phyloP scores from a whole-genome alignment of 2,797 vertebrate species.

The Serranus cabrilla region DNA sequence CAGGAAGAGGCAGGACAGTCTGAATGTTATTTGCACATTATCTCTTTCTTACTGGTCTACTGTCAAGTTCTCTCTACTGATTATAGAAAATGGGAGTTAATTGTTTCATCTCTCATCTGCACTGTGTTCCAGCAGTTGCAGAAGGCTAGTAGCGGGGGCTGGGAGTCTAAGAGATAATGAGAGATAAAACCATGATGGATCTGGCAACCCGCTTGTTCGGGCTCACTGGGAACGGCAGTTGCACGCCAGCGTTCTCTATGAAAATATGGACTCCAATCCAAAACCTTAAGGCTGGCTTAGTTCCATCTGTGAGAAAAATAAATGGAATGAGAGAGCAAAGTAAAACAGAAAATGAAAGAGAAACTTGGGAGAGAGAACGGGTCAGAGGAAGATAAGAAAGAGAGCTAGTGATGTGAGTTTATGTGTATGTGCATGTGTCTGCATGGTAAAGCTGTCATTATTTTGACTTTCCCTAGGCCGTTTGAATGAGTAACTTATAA shows the following conservation, averaged over 20 bases:
- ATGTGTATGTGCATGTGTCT: conserved; percentile 1
- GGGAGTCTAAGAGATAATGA: conserved; percentile 69
- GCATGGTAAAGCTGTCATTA: neutral
- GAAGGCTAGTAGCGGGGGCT: conserved; percentile 34
- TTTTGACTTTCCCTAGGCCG: neutral
- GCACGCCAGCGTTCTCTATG: conserved; percentile 43
- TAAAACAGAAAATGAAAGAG: conserved; percentile 8
- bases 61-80: conserved; percentile 67
- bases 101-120: conserved; percentile 76
- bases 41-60: conserved; percentile 41
- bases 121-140: conserved; percentile 60
- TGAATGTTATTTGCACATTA: conserved; percentile 49
- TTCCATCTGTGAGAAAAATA: conserved; percentile 50
- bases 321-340: conserved; percentile 28
- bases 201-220: conserved; percentile 64
- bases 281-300: conserved; percentile 61
- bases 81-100: conserved; percentile 77
- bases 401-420: neutral
- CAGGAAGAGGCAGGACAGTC: conserved; percentile 4
- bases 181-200: conserved; percentile 72
- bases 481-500: neutral
- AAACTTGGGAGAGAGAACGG: neutral
- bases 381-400: conserved; percentile 4
- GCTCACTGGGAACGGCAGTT: conserved; percentile 64
- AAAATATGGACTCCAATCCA: conserved; percentile 57